These are phyloP conservation scores for Mycalesis mineus DNA, from an alignment of 2,888 invertebrate species.

Conservation along the genomic window DNA sequence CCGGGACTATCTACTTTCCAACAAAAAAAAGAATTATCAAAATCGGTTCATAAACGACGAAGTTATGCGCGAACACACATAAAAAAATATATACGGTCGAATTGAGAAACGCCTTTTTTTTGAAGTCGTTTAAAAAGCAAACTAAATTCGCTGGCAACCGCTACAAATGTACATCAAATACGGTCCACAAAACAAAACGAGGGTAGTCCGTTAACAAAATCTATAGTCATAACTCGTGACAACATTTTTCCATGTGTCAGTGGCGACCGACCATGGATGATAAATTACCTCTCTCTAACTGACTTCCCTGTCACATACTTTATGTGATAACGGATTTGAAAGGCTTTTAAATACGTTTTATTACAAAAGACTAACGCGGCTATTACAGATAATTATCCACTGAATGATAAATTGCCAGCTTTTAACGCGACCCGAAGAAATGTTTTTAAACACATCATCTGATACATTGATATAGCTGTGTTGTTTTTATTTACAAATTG, in stretches of 20 bases:
- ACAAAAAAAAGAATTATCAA: no score
- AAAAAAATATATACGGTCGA: no score
- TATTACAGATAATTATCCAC: slow-evolving; percentile 6
- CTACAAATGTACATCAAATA: slow-evolving; percentile 15
- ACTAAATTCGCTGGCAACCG: no score
- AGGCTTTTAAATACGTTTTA: slow-evolving; percentile 9
- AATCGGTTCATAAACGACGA: no score
- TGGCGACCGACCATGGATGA: slow-evolving; percentile 50
- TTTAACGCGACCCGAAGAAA: background rate
- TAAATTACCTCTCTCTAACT: slow-evolving; percentile 38
- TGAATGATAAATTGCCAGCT: slow-evolving; percentile 3
- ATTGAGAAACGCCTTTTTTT: no score
- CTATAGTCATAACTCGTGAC: slow-evolving; percentile 60
- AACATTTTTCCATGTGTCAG: slow-evolving; percentile 67
- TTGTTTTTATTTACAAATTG: background rate
- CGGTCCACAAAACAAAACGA: slow-evolving; percentile 20
- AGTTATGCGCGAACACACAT: no score
- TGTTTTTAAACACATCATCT: background rate
- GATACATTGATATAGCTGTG: background rate
- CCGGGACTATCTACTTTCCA: no score
- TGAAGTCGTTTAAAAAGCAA: no score
- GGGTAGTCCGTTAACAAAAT: slow-evolving; percentile 46
- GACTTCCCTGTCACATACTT: slow-evolving; percentile 19
- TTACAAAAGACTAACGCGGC: background rate
- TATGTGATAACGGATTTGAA: slow-evolving; percentile 13